phyloP scores from a whole-genome alignment of 2,888 invertebrate genomes.

The Eupeodes latifasciatus region DNA sequence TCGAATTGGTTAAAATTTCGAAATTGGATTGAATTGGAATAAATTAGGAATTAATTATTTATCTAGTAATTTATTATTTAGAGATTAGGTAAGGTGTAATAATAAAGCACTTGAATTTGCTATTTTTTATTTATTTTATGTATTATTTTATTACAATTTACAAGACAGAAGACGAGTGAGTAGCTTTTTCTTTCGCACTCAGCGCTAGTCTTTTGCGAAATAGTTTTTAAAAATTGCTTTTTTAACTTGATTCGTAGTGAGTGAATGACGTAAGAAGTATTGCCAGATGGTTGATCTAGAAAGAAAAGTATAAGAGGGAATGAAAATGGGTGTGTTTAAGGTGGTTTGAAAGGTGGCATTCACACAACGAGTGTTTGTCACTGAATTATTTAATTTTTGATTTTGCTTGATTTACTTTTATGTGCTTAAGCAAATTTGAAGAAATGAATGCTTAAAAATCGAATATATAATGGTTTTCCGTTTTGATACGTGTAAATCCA shows the following conservation, averaged over 20 bases:
- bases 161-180: conserved; percentile 57
- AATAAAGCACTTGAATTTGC: conserved; percentile 71
- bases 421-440: too few species aligned
- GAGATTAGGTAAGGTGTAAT: conserved; percentile 55
- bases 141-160: not conserved
- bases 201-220: conserved; percentile 62
- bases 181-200: conserved; percentile 57
- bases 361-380: not conserved
- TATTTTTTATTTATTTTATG: conserved; percentile 57
- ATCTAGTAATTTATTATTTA: conserved; percentile 47
- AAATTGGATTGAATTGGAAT: conserved; percentile 34
- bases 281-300: conserved; percentile 41
- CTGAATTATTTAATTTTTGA: too few species aligned
- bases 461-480: too few species aligned
- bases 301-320: not conserved
- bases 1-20: not conserved
- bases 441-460: too few species aligned
- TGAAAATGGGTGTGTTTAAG: not conserved
- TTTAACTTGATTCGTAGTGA: conserved; percentile 39
- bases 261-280: conserved; percentile 48
- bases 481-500: too few species aligned
- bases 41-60: conserved; percentile 38
- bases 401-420: too few species aligned
- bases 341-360: not conserved
- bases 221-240: conserved; percentile 14